A percentile compares a stretch with the other conserved stretches of the same genome.
Evolutionary conservation across 2,888 invertebrate genomes (phyloP).

Genomic region (Camponotus fellah): DNA sequence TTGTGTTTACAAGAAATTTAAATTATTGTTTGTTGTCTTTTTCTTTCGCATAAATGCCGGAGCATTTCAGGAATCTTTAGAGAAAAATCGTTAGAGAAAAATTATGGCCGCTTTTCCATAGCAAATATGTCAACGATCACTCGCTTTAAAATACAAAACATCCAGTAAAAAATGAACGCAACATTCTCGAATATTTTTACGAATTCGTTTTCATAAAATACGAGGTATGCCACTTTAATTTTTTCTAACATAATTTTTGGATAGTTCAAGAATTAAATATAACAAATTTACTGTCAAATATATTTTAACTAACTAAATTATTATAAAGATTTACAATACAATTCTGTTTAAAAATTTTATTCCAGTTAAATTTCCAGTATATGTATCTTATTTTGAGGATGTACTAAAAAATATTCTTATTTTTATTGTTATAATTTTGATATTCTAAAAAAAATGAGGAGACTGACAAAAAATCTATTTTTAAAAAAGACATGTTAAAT

Average conservation of each 20-base stretch:
- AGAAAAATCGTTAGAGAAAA: slow-evolving; percentile 39
- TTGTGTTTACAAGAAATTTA: slow-evolving; percentile 43
- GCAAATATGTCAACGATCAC: slow-evolving; percentile 17
- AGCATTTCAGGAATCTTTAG: slow-evolving; percentile 49
- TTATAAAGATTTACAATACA: not conserved
- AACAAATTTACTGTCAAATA: slow-evolving; percentile 10
- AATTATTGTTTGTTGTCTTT: slow-evolving; percentile 42
- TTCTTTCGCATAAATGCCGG: slow-evolving; percentile 11
- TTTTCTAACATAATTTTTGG: not conserved
- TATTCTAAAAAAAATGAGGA: not conserved
- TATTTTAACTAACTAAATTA: not conserved
- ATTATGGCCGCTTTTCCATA: slow-evolving; percentile 13
- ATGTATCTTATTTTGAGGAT: not conserved
- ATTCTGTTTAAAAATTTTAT: not conserved
- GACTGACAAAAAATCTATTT: not conserved
- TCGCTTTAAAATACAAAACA: slow-evolving; percentile 38
- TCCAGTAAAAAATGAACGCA: slow-evolving; percentile 44
- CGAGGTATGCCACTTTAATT: slow-evolving; percentile 27
- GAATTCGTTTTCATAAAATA: slow-evolving; percentile 9
- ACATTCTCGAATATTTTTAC: slow-evolving; percentile 39
- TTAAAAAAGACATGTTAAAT: not conserved
- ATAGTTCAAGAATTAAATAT: not conserved
- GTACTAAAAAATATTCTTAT: not conserved
- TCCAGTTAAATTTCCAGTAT: not conserved
- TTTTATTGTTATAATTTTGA: not conserved